Conservation (phyloP, 2,797 vertebrate species). For the Pantherophis vulpinus region DNA sequence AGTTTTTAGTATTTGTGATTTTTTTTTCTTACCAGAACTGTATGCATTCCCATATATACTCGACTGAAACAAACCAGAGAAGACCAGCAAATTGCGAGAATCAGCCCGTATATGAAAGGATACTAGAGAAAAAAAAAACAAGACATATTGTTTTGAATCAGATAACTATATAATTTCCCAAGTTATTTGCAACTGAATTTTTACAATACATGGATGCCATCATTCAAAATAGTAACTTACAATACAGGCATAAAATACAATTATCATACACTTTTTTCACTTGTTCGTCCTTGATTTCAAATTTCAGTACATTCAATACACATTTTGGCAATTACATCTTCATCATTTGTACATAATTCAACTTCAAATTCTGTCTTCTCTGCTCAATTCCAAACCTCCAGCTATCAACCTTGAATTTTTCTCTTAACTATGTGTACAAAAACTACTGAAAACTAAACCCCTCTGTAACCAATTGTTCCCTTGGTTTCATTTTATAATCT, state of each 20-base stretch:
- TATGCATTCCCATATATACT: slow-evolving; percentile 99
- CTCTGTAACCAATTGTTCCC: background rate
- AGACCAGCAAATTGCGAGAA: slow-evolving; percentile 88
- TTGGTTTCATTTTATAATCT: background rate
- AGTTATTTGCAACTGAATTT: background rate
- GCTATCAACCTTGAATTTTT: background rate
- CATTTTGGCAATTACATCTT: background rate
- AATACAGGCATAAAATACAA: background rate
- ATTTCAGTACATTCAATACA: background rate
- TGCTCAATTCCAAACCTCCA: background rate
- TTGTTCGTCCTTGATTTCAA: background rate
- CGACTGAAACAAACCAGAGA: slow-evolving; percentile 92
- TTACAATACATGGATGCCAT: background rate
- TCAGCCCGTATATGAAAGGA: slow-evolving; percentile 81
- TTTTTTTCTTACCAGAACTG: slow-evolving; percentile 87
- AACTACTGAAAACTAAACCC: background rate
- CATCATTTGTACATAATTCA: background rate
- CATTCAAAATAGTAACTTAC: background rate
- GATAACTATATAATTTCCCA: background rate
- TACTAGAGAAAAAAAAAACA: slow-evolving; percentile 74
- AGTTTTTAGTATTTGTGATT: slow-evolving; percentile 7
- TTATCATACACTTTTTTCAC: background rate
- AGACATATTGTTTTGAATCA: slow-evolving; percentile 28
- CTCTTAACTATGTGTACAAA: background rate
- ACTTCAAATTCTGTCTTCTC: background rate